phyloP scores from a whole-genome alignment of 1,140 invertebrate genomes.

The Monochamus saltuarius region DNA sequence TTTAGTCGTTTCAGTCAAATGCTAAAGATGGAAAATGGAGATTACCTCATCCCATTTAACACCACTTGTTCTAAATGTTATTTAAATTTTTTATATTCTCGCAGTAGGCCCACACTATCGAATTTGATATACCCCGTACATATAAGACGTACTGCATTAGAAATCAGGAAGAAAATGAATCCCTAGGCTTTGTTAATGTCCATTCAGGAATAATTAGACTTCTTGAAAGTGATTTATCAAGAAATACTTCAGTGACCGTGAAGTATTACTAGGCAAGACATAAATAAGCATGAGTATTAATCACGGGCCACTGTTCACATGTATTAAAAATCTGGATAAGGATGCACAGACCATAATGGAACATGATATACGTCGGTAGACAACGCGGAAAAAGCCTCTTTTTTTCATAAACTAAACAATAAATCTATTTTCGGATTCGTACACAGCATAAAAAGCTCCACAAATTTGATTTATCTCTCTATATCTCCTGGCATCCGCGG shows the following conservation, averaged over 20 bases:
- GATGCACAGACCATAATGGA: background rate
- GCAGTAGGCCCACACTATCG: no score
- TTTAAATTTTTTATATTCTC: no score
- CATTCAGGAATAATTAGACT: no score
- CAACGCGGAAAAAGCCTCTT: background rate
- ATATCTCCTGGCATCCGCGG: constrained; percentile 9
- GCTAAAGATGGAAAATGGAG: no score
- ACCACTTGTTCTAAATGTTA: no score
- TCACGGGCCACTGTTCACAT: background rate
- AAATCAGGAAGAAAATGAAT: no score
- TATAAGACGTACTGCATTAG: no score
- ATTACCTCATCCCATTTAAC: no score
- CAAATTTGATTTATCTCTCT: constrained; percentile 18
- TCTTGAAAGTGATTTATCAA: background rate
- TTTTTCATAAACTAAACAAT: constrained; percentile 5
- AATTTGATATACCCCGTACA: no score
- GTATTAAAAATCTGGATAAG: background rate
- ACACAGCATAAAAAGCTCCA: constrained; percentile 14
- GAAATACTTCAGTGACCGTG: background rate
- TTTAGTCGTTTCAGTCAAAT: no score
- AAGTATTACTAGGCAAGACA: background rate
- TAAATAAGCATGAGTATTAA: background rate
- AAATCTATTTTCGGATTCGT: constrained; percentile 13
- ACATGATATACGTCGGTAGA: background rate
- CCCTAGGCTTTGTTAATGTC: no score